Conservation (phyloP, 2,113 vertebrate genomes). For the Phainopepla nitens region DNA sequence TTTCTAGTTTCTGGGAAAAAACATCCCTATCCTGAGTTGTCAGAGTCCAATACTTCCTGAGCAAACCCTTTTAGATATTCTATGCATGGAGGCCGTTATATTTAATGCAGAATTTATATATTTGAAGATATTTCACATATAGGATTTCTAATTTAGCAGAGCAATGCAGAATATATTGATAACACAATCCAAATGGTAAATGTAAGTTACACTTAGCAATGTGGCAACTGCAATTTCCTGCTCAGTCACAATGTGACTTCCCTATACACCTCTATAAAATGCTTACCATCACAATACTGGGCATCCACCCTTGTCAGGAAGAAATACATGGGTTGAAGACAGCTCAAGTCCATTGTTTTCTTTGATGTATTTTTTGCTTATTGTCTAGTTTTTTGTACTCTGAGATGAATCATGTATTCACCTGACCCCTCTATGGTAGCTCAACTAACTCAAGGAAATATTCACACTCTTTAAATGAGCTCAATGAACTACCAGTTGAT, state of each 20-base stretch:
- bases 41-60: background rate
- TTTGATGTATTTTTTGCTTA: background rate
- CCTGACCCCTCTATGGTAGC: fast-evolving
- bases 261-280: background rate
- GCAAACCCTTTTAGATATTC: background rate
- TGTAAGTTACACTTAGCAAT: background rate
- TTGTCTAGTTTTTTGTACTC: background rate
- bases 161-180: background rate
- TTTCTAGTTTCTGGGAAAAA: background rate
- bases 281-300: background rate
- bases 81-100: background rate
- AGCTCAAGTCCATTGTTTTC: background rate
- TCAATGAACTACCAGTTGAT: background rate
- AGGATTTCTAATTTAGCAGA: background rate
- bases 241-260: background rate
- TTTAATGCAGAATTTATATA: background rate
- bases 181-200: background rate
- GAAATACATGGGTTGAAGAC: background rate
- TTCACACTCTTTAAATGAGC: background rate
- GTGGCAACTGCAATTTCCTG: background rate
- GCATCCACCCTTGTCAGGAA: background rate
- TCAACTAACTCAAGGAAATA: background rate
- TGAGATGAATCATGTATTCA: background rate
- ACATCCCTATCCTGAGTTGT: background rate
- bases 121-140: background rate